Base-by-base conservation (phyloP, 2,888 invertebrate genomes). In the Heliconius cydno region DNA sequence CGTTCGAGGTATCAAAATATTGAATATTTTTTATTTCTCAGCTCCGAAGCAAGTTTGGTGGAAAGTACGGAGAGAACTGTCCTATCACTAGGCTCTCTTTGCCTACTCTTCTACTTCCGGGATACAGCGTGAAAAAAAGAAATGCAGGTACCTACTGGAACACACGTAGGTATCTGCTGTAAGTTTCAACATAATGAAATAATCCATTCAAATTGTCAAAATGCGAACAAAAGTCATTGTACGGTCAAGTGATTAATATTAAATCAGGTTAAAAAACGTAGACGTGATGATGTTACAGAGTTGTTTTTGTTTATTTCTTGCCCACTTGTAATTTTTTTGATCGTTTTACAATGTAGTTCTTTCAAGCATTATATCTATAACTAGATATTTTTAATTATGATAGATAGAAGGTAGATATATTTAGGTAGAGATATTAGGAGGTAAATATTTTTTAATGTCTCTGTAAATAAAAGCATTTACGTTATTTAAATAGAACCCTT, bases 241-340 rank as follows among this genome's bases (percentile, higher is more conserved):
- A 28, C 66, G n/a, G 70, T 76, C 52, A 65, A 75, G n/a, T 80
- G 41, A 79, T 76, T 79, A 76, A 78, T 80, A 81, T 73, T 80
- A 76, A 81, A 78, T 78, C 57, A 73, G 77, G 46, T 68, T 72
- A 79, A 72, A 68, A 73, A 34, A 28, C 28, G 65, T 52, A 52
- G 13, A 46, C 38, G 72, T 22, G 57, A 1, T 34, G 66, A 46
- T 66, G 25, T 41, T 25, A 46, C 25, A 67, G 5, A 34, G 9
- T 28, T 28, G 28, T 38, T 68, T 30, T 41, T 68, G 38, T 41
- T 68, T 68, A 41, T n/a, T 68, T 68, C 6, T 13, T 15, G n/a
- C 13, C 6, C 10, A 13, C n/a, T n/a, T 38, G 12, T 12, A 38
- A 6, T 7, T 13, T n/a, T 68, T 41, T 38, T 13, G 7, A 13